Percentiles rank a stretch among this genome's conserved stretches.
phyloP scores from a whole-genome alignment of 2,113 vertebrate species.

The Equus przewalskii region DNA sequence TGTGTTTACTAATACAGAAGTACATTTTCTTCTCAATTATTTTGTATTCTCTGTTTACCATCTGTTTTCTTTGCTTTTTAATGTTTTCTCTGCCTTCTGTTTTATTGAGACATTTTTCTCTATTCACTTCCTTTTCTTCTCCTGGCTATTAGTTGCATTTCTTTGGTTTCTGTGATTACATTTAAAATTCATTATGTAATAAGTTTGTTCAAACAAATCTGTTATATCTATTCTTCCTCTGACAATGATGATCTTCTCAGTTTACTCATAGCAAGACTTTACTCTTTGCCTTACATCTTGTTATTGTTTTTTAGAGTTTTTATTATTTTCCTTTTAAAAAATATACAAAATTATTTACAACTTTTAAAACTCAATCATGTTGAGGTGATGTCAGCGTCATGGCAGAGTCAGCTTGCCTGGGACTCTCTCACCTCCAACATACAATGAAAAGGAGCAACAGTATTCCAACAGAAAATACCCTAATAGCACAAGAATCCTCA shows the following conservation, averaged over 20 bases:
- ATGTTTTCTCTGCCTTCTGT: neutral
- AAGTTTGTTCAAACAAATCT: neutral
- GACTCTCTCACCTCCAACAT: too few relatives aligned
- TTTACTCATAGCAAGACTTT: neutral
- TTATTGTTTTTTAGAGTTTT: neutral
- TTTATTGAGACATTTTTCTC: neutral
- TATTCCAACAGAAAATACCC: too few relatives aligned
- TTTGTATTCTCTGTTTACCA: neutral
- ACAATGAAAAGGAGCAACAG: too few relatives aligned
- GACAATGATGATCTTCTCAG: neutral
- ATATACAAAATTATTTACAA: neutral
- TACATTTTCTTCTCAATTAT: neutral
- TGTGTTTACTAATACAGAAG: constrained; percentile 21
- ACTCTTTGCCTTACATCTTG: neutral
- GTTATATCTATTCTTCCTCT: neutral
- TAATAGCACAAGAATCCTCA: too few relatives aligned
- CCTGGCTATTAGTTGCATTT: neutral
- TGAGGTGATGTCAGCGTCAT: too few relatives aligned
- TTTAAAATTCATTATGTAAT: neutral
- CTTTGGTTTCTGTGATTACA: neutral
- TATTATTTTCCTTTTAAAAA: neutral
- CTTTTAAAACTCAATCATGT: neutral
- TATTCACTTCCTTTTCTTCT: neutral
- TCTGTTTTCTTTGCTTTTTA: neutral
- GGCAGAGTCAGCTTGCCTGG: too few relatives aligned